Percentiles rank a stretch among this genome's conserved stretches.
Evolutionary conservation across 2,888 invertebrate genomes (phyloP).

Genomic region (Acronicta leporina): DNA sequence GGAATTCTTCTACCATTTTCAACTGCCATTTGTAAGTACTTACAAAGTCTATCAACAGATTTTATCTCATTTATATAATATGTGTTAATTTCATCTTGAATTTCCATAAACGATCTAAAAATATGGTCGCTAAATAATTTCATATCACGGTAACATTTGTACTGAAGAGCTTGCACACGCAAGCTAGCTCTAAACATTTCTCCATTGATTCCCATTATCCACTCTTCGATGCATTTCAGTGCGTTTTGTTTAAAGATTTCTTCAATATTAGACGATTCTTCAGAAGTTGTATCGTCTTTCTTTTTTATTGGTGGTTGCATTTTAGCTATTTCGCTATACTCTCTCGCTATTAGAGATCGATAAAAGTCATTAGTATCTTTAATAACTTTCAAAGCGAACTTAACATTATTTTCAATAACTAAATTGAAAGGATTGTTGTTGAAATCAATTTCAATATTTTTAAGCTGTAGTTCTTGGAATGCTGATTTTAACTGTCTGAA

Average conservation of each 20-base stretch:
- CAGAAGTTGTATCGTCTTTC: constrained; percentile 72
- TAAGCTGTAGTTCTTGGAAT: constrained; percentile 77
- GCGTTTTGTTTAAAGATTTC: constrained; percentile 78
- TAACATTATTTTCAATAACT: constrained; percentile 81
- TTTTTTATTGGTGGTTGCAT: constrained; percentile 70
- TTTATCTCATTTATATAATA: constrained; percentile 81
- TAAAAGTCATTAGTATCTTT: constrained; percentile 76
- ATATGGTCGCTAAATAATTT: constrained; percentile 81
- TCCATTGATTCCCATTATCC: constrained; percentile 88
- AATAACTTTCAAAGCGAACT: constrained; percentile 74
- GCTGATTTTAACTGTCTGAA: constrained; percentile 73
- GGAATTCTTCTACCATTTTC: constrained; percentile 84
- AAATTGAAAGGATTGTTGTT: constrained; percentile 82
- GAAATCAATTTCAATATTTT: constrained; percentile 76
- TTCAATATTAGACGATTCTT: constrained; percentile 69
- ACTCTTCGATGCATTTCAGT: constrained; percentile 87
- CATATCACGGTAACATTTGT: constrained; percentile 80
- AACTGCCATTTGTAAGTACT: constrained; percentile 85
- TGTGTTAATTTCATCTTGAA: constrained; percentile 81
- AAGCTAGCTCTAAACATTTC: constrained; percentile 86
- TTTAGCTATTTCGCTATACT: constrained; percentile 78
- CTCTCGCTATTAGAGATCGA: constrained; percentile 73
- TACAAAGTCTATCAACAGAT: constrained; percentile 85
- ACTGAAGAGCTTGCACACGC: constrained; percentile 76
- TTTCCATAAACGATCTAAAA: constrained; percentile 79